These are phyloP conservation scores for Callimorpha dominula DNA, from an alignment of 2,888 invertebrate genomes.

Conservation along the genomic window DNA sequence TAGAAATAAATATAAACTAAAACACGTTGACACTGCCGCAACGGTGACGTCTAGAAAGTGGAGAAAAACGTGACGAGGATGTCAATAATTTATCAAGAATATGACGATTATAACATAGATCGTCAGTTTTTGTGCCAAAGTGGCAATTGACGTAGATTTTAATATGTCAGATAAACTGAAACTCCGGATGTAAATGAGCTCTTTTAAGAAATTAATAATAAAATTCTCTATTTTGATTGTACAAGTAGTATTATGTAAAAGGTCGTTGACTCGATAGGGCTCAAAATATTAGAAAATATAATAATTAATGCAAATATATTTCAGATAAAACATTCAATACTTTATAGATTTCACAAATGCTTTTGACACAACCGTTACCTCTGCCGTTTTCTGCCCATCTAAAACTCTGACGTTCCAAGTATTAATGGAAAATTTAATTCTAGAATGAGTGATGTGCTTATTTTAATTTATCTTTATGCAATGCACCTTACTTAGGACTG, in stretches of 20 bases:
- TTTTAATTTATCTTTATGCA: constrained; percentile 50
- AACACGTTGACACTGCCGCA: constrained; percentile 29
- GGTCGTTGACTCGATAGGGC: constrained; percentile 24
- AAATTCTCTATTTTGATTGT: constrained; percentile 17
- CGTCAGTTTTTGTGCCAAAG: constrained; percentile 41
- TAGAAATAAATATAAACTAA: constrained; percentile 40
- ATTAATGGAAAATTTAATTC: not conserved
- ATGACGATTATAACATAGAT: constrained; percentile 33
- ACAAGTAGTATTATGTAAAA: constrained; percentile 15
- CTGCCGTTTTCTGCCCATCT: not conserved
- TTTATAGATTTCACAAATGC: no score
- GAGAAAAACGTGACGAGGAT: constrained; percentile 34
- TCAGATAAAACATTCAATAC: no score
- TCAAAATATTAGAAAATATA: not conserved
- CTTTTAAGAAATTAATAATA: constrained; percentile 24
- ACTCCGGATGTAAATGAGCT: constrained; percentile 34
- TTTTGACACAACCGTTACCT: not conserved
- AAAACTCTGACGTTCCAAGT: not conserved
- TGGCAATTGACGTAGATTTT: constrained; percentile 34
- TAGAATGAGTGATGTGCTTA: constrained; percentile 41
- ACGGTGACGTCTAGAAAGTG: constrained; percentile 30
- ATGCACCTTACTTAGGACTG: constrained; percentile 48
- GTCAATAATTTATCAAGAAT: constrained; percentile 44
- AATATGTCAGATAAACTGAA: constrained; percentile 34
- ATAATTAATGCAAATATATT: no score